phyloP scores from a whole-genome alignment of 2,797 vertebrate genomes.

The Premnoplex brunnescens region DNA sequence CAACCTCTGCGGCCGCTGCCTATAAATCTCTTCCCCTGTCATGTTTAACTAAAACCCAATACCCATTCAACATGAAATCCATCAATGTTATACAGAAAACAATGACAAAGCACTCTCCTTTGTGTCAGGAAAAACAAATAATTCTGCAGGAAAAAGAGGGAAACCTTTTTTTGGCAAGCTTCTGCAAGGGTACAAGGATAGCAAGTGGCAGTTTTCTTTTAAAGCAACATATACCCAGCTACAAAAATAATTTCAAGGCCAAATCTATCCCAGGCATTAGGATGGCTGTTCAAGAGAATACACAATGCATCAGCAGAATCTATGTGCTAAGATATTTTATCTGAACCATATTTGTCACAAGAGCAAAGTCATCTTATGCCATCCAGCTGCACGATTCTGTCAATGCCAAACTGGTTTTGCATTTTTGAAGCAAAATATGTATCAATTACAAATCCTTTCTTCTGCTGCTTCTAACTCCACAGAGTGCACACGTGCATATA shows the following conservation, averaged over 20 bases:
- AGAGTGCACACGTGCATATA: neutral
- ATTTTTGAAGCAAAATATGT: neutral
- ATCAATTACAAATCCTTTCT: neutral
- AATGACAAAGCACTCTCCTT: slow-evolving; percentile 89
- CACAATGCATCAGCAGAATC: neutral
- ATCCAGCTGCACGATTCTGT: neutral
- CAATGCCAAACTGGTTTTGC: neutral
- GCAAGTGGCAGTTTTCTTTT: slow-evolving; percentile 21
- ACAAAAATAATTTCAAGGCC: slow-evolving; percentile 16
- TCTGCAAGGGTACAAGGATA: neutral
- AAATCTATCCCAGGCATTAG: neutral
- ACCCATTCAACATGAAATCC: slow-evolving; percentile 92
- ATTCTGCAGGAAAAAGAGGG: slow-evolving; percentile 52
- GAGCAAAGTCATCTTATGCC: neutral
- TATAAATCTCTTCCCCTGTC: slow-evolving; percentile 88
- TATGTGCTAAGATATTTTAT: slow-evolving; percentile 6
- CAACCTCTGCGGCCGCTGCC: slow-evolving; percentile 80
- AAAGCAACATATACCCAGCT: slow-evolving; percentile 11
- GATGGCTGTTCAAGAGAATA: neutral
- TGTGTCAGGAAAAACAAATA: slow-evolving; percentile 72
- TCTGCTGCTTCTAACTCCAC: neutral
- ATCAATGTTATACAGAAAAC: slow-evolving; percentile 90
- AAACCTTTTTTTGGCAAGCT: slow-evolving; percentile 41
- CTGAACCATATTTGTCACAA: neutral
- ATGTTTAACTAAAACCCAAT: slow-evolving; percentile 92